A percentile compares a stretch with the other conserved stretches of the same genome.
Evolutionary conservation across 2,888 invertebrate species (phyloP).

Genomic region (Enchytraeus crypticus): DNA sequence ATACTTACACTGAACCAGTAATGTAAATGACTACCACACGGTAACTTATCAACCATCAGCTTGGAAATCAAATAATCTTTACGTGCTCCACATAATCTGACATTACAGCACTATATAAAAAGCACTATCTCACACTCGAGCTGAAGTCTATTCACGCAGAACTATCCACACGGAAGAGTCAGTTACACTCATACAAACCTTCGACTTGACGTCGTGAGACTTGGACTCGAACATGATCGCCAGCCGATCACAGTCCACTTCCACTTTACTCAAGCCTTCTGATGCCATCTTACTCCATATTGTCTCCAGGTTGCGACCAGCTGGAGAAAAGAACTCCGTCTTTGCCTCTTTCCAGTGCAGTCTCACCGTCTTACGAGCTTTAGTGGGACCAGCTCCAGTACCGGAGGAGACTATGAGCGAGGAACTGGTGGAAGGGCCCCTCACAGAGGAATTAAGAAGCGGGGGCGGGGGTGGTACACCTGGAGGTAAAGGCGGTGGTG

Average conservation of each 20-base stretch:
- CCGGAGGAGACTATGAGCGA: no score
- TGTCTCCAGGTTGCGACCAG: slow-evolving; percentile 32
- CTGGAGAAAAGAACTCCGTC: slow-evolving; percentile 21
- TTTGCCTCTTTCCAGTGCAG: slow-evolving; percentile 86
- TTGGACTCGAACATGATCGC: slow-evolving; percentile 94
- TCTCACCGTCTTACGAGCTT: slow-evolving; percentile 84
- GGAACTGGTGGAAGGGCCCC: background rate
- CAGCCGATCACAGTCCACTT: slow-evolving; percentile 80
- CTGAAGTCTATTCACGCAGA: no score
- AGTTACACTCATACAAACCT: slow-evolving; percentile 57
- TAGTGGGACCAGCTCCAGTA: slow-evolving; percentile 24
- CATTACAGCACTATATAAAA: no score
- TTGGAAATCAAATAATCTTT: no score
- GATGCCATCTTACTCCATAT: slow-evolving; percentile 40
- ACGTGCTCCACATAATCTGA: no score
- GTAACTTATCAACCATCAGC: no score
- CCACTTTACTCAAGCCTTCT: slow-evolving; percentile 51
- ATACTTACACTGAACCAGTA: no score
- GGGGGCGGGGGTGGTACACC: background rate
- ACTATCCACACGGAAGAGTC: no score
- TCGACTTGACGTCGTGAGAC: slow-evolving; percentile 84
- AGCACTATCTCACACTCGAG: no score
- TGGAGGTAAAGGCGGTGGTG: slow-evolving; percentile 16
- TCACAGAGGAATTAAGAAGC: slow-evolving; percentile 28
- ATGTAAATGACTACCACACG: no score